Evolutionary conservation across 1,140 invertebrate genomes (phyloP), one percentile per base, ranked within the genome.

Genomic region (Bicyclus anynana): DNA sequence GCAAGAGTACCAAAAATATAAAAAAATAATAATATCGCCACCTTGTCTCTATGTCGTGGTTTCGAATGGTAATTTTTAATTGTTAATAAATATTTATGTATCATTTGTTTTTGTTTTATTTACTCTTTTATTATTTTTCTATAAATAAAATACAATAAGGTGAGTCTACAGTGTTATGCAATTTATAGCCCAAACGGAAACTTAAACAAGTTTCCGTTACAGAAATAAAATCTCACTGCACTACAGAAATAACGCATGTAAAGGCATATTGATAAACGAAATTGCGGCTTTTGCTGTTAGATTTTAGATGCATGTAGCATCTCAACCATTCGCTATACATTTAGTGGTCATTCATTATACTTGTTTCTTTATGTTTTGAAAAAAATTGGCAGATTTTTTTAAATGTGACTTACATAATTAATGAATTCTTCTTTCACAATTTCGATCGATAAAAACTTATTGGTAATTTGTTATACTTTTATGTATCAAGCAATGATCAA

Each of bases 71-170:
- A 81, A 77, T 74, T 82, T 82, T 80, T 74, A 75, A 85, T 80
- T 84, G 80, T 87, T 85, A 87, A 83, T 85, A 87, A 84, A 87
- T 84, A 87, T 87, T 87, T 87, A 83, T 81, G 69, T 85, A 87
- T 81, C 71, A 84, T 77, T 69, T 67, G 62, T 68, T 77, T 81
- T 84, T 76, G 72, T 80, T 82, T 84, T 74, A 71, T 84, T 82
- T 78, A 73, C 58, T 68, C 3, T 4, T 23, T 4, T 23, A 23
- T 23, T 23, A 4, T 23, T 23, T 23, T 23, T 58, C 10, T 33
- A 35, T 50, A 18, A 46, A 42, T 35, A 18, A 53, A 26, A 54
- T 38, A 29, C 59, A 52, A 13, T 17, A 72, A 73, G 77, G 78
- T 82, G 77, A 79, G 80, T 81, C 77, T 80, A 80, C 74, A 67